phyloP scores from a whole-genome alignment of 1,140 invertebrate genomes.

The Lordiphosa mommai region DNA sequence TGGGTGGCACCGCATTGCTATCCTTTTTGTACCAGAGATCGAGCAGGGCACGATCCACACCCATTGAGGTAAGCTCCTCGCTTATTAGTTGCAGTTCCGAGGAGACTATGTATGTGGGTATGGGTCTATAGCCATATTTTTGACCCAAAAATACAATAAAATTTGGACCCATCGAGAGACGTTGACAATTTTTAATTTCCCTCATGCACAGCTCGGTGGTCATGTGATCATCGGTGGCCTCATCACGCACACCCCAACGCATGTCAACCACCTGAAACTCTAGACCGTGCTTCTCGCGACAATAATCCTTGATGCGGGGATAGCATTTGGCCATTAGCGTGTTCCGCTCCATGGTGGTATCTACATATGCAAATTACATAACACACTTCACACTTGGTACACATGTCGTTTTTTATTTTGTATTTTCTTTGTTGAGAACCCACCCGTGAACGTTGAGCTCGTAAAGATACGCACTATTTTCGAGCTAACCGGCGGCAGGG shows the following conservation, averaged over 20 bases:
- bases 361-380: slow-evolving; percentile 81
- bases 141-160: slow-evolving; percentile 99
- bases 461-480: slow-evolving; percentile 99
- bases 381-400: slow-evolving; percentile 30
- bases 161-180: slow-evolving; percentile 98
- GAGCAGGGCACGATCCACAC: slow-evolving; percentile 90
- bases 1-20: slow-evolving; percentile 95
- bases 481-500: slow-evolving; percentile 95
- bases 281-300: slow-evolving; percentile 97
- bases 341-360: slow-evolving; percentile 98
- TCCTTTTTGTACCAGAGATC: slow-evolving; percentile 98
- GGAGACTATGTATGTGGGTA: slow-evolving; percentile 96
- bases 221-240: slow-evolving; percentile 99
- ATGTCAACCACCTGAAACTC: slow-evolving; percentile 99
- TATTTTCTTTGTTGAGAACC: slow-evolving; percentile 39
- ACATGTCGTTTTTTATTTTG: background rate
- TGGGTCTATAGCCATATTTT: slow-evolving; percentile 98
- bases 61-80: slow-evolving; percentile 81
- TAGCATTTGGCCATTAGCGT: slow-evolving; percentile 99
- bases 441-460: slow-evolving; percentile 98
- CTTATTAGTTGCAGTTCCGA: slow-evolving; percentile 93
- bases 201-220: slow-evolving; percentile 98
- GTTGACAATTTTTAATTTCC: slow-evolving; percentile 98
- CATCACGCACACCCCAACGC: slow-evolving; percentile 97
- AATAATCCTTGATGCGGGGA: slow-evolving; percentile 97